Percentiles rank a stretch among this genome's conserved stretches.
Evolutionary conservation across 2,797 vertebrate genomes (phyloP).

Genomic region (Rhinella marina): DNA sequence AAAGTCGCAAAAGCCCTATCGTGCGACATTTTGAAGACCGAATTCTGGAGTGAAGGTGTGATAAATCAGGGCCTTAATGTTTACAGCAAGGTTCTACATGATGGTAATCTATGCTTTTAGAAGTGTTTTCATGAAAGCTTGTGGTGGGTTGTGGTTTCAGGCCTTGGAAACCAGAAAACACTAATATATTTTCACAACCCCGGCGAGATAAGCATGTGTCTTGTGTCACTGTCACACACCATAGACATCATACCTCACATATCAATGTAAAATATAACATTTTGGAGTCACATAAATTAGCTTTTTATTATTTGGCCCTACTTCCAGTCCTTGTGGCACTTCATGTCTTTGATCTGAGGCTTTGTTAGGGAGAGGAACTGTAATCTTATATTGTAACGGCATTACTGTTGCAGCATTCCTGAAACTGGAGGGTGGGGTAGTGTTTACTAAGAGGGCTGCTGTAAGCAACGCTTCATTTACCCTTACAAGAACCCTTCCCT

Average conservation of each 20-base stretch:
- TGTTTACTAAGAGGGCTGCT: constrained; percentile 64
- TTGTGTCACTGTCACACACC: not conserved
- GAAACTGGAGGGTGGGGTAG: constrained; percentile 61
- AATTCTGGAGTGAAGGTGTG: too few relatives aligned
- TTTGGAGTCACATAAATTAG: not conserved
- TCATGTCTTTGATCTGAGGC: constrained; percentile 14
- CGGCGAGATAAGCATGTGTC: not conserved
- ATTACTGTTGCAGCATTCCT: constrained; percentile 63
- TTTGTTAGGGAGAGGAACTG: constrained; percentile 50
- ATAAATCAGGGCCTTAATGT: too few relatives aligned
- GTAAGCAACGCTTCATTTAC: constrained; percentile 62
- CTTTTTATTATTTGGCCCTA: not conserved
- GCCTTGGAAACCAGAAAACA: constrained; percentile 12
- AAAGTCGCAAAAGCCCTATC: too few relatives aligned
- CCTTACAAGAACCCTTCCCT: constrained; percentile 57
- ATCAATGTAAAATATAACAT: not conserved
- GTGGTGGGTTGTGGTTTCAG: not conserved
- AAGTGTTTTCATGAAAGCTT: not conserved
- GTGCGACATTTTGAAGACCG: too few relatives aligned
- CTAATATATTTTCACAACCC: not conserved
- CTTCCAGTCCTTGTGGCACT: not conserved
- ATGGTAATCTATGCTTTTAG: not conserved
- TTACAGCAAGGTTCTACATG: not conserved
- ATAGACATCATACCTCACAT: not conserved
- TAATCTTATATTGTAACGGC: constrained; percentile 64